Evolutionary conservation across 1,140 invertebrate species (phyloP).

Genomic region (Rhynchophorus ferrugineus): DNA sequence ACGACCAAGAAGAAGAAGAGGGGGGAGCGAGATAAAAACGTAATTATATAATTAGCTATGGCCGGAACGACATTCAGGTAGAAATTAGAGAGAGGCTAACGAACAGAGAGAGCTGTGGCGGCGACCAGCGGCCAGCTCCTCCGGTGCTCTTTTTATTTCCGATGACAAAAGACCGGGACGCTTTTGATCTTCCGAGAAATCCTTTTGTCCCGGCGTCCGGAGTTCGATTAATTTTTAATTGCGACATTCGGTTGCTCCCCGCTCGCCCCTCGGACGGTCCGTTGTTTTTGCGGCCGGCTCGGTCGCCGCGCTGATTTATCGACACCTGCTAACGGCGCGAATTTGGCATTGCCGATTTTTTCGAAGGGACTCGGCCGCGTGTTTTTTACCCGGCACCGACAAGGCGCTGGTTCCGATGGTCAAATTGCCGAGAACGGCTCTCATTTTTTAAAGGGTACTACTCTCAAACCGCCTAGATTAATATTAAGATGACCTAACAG

Average conservation of each 20-base stretch:
- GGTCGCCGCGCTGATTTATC: background rate
- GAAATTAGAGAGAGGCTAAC: constrained; percentile 30
- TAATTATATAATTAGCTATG: constrained; percentile 39
- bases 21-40: constrained; percentile 35
- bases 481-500: no score
- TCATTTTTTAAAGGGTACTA: no score
- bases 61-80: constrained; percentile 33
- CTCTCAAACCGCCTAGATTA: no score
- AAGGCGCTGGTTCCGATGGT: no score
- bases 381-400: no score
- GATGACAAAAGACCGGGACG: background rate
- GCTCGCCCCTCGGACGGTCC: background rate
- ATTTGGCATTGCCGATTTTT: no score
- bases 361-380: no score
- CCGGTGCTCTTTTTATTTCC: background rate
- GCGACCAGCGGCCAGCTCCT: no score
- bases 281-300: background rate
- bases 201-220: background rate
- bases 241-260: background rate
- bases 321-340: no score
- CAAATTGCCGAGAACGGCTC: no score
- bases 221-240: background rate
- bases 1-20: background rate
- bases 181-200: background rate
- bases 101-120: no score